phyloP scores from a whole-genome alignment of 2,797 vertebrate genomes.

The Paratrypauchen microcephalus region DNA sequence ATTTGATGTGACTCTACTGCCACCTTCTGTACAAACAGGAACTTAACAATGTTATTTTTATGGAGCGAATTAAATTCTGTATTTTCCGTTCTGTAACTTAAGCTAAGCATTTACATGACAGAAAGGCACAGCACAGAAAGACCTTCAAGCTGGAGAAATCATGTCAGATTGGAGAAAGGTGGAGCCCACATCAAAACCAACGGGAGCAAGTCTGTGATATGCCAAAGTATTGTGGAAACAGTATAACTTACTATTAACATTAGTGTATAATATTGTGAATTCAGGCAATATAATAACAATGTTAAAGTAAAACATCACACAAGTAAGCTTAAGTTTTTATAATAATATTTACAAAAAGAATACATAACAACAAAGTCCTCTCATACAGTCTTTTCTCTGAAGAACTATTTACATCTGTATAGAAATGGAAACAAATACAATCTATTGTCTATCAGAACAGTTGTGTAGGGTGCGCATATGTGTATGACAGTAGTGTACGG shows the following conservation, averaged over 20 bases:
- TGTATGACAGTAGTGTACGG: background rate
- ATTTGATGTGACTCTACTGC: background rate
- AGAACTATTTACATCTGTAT: constrained; percentile 78
- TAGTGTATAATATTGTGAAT: no score
- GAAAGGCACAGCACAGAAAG: background rate
- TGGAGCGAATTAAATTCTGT: background rate
- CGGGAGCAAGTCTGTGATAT: no score
- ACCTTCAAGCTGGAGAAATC: no score
- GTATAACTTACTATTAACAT: no score
- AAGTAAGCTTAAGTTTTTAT: constrained; percentile 55
- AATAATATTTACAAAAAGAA: constrained; percentile 71
- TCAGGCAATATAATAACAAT: no score
- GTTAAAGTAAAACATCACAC: no score
- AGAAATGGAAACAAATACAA: constrained; percentile 59
- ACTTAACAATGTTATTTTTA: background rate
- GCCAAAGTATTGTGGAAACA: no score
- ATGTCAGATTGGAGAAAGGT: no score
- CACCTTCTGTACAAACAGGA: constrained; percentile 17
- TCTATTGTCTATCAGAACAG: background rate
- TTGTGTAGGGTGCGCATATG: background rate
- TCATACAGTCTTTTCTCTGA: constrained; percentile 69
- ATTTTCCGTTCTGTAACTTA: background rate
- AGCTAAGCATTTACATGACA: background rate
- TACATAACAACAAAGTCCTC: constrained; percentile 68
- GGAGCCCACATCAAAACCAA: no score